Base-by-base conservation (phyloP, 2,888 invertebrate genomes). In the Teleogryllus oceanicus region DNA sequence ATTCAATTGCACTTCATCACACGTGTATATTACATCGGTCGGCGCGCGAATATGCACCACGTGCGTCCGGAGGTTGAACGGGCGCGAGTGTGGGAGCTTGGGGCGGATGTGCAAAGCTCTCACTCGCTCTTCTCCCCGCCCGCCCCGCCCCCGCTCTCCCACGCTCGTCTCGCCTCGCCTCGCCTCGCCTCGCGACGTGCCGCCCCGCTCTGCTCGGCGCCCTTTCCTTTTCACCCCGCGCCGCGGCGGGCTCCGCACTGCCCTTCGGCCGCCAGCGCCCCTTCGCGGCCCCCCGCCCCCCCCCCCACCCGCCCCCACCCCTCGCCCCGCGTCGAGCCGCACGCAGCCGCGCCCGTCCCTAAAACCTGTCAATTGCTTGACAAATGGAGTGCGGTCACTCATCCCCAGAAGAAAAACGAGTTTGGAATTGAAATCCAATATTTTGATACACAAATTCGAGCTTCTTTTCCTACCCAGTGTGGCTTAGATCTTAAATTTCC, bases 341-440 rank as follows among this genome's bases (percentile, higher is more conserved):
- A 62, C 21, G n/a, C 20, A 12, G n/a, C 49, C 77, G 13, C 50
- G 49, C 18, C 18, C 49, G 77, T 74, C 78, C 37, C 50, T 24
- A 78, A 76, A 77, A 81, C 62, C 82, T 82, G 82, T 82, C 82
- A 82, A 82, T 82, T 74, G 51, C 74, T 80, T 82, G 82, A 82
- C 82, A 82, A 82, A 82, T 82, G 82, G 80, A 79, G 76, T 74
- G 81, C 81, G 82, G 82, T 82, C 81, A 82, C 81, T 82, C 81
- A 81, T 74, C 78, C 81, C 80, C 81, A 78, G 77, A 83, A 82
- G 83, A 83, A 83, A 83, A 84, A 83, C 82, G 83, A 83, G 83
- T 82, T 83, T 82, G 76, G 81, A 83, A 83, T 83, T 84, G 84
- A 84, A 83, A 84, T 84, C 83, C 83, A 83, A 84, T 84, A 83